Conservation (phyloP, 2,888 invertebrate species). For the Cataglyphis rosenhaueri region DNA sequence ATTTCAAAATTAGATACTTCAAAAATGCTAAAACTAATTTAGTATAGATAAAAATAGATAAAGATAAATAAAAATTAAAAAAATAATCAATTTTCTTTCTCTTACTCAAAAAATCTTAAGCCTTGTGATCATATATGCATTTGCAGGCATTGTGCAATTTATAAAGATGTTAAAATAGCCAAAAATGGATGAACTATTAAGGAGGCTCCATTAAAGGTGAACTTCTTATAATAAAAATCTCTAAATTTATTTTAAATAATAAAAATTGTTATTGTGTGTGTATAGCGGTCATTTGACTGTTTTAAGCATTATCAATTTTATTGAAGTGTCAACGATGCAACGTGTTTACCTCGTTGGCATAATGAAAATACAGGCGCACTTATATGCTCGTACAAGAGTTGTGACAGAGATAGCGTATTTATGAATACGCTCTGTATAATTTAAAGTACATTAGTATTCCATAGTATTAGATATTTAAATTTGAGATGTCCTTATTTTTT, state of each 20-base stretch:
- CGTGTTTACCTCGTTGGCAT: constrained; percentile 1
- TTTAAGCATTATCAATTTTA: not conserved
- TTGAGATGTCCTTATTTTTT: not conserved
- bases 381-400: not conserved
- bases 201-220: not conserved
- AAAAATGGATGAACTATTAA: not conserved
- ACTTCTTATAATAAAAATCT: not conserved
- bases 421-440: not conserved
- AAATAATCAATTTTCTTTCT: not conserved
- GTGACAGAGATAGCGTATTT: not conserved
- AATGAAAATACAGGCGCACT: not conserved
- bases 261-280: not conserved
- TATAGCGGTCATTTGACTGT: not conserved
- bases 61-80: not conserved
- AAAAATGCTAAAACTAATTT: not conserved
- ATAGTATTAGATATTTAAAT: not conserved
- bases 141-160: not conserved
- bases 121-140: not conserved
- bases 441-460: not conserved
- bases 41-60: not conserved
- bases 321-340: not conserved
- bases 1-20: not conserved
- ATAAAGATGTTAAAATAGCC: not conserved
- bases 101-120: not conserved
- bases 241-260: not conserved